Base-by-base conservation (phyloP, 2,888 invertebrate species). In the Andrena haemorrhoa region DNA sequence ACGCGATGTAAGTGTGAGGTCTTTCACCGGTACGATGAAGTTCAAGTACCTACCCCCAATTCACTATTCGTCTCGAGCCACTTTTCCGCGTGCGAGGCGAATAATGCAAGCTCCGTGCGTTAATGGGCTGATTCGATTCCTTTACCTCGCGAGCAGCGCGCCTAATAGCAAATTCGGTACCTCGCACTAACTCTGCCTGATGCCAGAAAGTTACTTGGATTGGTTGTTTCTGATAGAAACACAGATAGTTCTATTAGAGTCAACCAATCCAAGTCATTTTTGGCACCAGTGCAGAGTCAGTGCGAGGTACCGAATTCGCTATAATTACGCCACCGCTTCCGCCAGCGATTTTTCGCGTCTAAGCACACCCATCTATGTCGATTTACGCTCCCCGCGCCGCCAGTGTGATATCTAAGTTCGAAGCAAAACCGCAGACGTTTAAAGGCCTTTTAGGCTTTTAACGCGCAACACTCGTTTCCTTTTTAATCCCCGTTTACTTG, bases 1-100 rank as follows among this genome's bases (percentile, higher is more conserved):
- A 78, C 64, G 60, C 70, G 47, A 73, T 31, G 33, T 47, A 79
- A 51, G 68, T 71, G 51, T 29, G 53, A 68, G 82, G 82, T 82
- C 74, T 83, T 77, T 82, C 79, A 73, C 63, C 51, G 33, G 47
- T 35, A 64, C 53, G 33, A 60, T 64, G 63, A 72, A 81, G 51
- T 81, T 81, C 58, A 58, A 49, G 58, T 70, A 60, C 70, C 75
- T 74, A 47, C 41, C 68, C 53, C 77, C 41, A 66, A 74, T 20
- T 41, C 58, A 58, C 47, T 69, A 58, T 64, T 71, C 47, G 41
- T 75, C 68, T 64, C 60, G 63, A 82, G 72, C 47, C 61, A 26
- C 31, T 79, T 79, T 82, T 82, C 23, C 26, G 26, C 68, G 35
- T 26, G 31, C 20, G 75, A 5, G 12, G 31, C 56, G 56, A 31